Evolutionary conservation across 1,140 invertebrate species (phyloP), one percentile per base, ranked within the genome.

Genomic region (Bombus sylvicola): DNA sequence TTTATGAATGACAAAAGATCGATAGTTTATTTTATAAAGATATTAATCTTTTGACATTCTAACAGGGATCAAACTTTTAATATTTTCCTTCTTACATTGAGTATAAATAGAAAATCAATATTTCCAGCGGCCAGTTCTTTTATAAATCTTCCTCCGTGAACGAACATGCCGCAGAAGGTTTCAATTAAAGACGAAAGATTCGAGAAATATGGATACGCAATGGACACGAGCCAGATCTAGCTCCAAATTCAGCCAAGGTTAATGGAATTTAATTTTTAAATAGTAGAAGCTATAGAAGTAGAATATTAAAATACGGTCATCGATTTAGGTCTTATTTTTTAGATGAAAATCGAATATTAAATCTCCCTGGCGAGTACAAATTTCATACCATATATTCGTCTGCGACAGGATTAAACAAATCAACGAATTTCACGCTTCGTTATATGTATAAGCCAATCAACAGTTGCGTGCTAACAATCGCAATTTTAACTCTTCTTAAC

Each of bases 21-120:
- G 37, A 83, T 68, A 83, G 3, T 47, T 37, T n/a, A 47, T 37
- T 43, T 13, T 28, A n/a, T n/a, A 13, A 64, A 47, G 39, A 47
- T 47, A 22, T 47, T 71, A 59, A 53, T 83, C 15, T 53, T 68
- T 3, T 31, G 41, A 66, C 59, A 79, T 66, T 77, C 76, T 68
- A 59, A 62, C 39, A 15, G 28, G 31, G n/a, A 31, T 25, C 47
- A 39, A 57, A 71, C 81, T 75, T 77, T 83, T 68, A 77, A 53
- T 69, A 64, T 77, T 77, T 79, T 79, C 37, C 53, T 72, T 5
- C 53, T 80, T 81, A 53, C 37, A 10, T 39, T 6, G 15, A 47
- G 18, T 66, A 85, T 84, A 84, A 78, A 78, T 84, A 84, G 47
- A 59, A 84, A 68, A 83, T 83, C 81, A 66, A 84, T 78, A 43